Percentiles rank a stretch among this genome's conserved stretches.
These are phyloP conservation scores for Archegozetes longisetosus DNA, from an alignment of 1,140 invertebrate species.

Conservation along the genomic window DNA sequence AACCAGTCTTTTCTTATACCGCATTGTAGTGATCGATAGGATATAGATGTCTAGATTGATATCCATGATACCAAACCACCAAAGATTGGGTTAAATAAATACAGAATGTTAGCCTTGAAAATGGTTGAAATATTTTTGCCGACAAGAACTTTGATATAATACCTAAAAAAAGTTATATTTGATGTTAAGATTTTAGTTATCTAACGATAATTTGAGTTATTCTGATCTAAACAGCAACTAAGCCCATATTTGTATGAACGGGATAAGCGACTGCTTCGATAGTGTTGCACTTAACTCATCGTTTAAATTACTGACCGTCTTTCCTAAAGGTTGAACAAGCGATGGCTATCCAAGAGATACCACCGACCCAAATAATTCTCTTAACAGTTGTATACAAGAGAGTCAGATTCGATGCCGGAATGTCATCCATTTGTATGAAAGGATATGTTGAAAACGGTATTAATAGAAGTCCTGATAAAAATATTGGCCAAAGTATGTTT, in stretches of 20 bases:
- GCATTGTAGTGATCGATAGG: constrained; percentile 10
- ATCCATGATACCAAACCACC: constrained; percentile 13
- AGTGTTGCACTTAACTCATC: no score
- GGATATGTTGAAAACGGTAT: constrained; percentile 11
- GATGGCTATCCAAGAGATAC: constrained; percentile 1
- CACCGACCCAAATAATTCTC: background rate
- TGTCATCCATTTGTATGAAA: constrained; percentile 9
- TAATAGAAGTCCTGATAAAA: background rate
- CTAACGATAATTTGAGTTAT: no score
- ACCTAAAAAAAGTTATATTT: background rate
- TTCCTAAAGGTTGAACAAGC: background rate
- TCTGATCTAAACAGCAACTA: no score
- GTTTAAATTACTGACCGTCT: no score
- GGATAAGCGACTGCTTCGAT: no score
- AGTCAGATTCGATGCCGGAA: background rate
- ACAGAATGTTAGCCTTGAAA: constrained; percentile 6
- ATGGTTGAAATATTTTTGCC: constrained; percentile 10
- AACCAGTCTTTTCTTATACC: background rate
- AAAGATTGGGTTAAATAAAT: constrained; percentile 12
- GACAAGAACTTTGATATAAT: background rate
- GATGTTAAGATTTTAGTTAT: background rate
- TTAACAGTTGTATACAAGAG: constrained; percentile 3
- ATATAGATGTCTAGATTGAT: constrained; percentile 1
- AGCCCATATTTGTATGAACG: no score
- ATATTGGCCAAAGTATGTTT: background rate